These are phyloP conservation scores for Drosophila murphyi DNA, from an alignment of 1,140 invertebrate species.

Conservation along the genomic window DNA sequence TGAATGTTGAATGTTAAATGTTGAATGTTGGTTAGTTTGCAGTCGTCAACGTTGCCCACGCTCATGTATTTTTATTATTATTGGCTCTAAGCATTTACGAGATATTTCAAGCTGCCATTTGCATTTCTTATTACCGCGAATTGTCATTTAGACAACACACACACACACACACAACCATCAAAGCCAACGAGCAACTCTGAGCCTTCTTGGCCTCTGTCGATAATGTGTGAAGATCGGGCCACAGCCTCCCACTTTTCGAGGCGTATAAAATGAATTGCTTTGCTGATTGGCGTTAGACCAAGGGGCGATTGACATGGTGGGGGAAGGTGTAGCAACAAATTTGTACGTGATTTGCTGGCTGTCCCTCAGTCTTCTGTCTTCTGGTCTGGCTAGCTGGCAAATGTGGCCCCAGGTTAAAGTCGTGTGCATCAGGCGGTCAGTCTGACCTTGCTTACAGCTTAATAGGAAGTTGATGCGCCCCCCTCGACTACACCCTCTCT, in stretches of 20 bases:
- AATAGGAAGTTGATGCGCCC: conserved; percentile 22
- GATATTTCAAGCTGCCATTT: conserved; percentile 65
- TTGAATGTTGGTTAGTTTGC: conserved; percentile 32
- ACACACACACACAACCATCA: neutral
- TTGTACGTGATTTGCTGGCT: conserved; percentile 45
- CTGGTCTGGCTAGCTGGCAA: conserved; percentile 1
- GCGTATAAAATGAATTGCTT: conserved; percentile 73
- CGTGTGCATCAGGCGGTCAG: conserved; percentile 41
- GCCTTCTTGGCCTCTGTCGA: conserved; percentile 12
- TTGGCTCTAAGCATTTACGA: conserved; percentile 72
- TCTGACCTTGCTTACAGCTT: conserved; percentile 53
- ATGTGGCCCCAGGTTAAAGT: conserved; percentile 48
- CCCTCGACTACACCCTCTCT: neutral
- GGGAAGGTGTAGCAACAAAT: conserved; percentile 6
- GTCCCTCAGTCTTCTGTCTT: too few species aligned
- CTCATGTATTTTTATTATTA: conserved; percentile 80
- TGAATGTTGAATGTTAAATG: conserved; percentile 31
- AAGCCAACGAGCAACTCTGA: neutral
- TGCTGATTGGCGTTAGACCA: conserved; percentile 52
- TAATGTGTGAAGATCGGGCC: conserved; percentile 68
- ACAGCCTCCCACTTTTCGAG: conserved; percentile 6
- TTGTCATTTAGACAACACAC: conserved; percentile 55
- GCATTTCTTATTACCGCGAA: conserved; percentile 73
- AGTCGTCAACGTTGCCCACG: conserved; percentile 56
- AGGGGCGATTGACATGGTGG: neutral